Evolutionary conservation across 1,140 invertebrate genomes (phyloP), one percentile per base, ranked within the genome.

Genomic region (Aphidius ervi): DNA sequence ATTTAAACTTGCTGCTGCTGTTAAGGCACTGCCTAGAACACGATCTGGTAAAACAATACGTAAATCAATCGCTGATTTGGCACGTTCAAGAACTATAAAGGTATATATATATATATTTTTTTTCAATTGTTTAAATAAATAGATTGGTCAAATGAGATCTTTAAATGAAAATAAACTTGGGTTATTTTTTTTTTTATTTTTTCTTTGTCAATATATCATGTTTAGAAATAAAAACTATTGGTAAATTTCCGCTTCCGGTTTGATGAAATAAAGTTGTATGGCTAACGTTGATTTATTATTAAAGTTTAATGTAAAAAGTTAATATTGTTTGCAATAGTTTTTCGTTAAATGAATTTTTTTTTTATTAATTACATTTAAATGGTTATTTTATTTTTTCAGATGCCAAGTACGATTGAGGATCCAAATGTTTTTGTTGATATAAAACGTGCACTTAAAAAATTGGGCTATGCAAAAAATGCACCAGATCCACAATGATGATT

Each of bases 331-430:
- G 42, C 2, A 7, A 43, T 7, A 10, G 4, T 43, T 10, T 10
- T 3, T 10, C 42, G 42, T 8, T 43, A 43, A 43, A 7, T 43
- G 42, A 43, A 43, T 43, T 6, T 43, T 43, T 43, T 43, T 6
- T 49, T 4, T 9, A 6, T 48, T 39, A 31, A 5, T 16, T 16
- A 16, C 16, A 16, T 57, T 7, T 50, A 52, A 16, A 55, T 40
- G 23, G 41, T 56, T 62, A 40, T 65, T 55, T 49, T 60, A 39
- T 63, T 55, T 59, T 70, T 69, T 56, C 73, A 90, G 87, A 88
- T 91, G 69, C 88, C 93, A 49, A 85, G 89, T 4, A 95, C 93
- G 1, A 93, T 96, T 56, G 94, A 96, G 79, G 93, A 96, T 81
- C 83, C 90, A 16, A 85, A 82, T 56, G 90, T 95, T 1, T 97